phyloP scores from a whole-genome alignment of 2,113 vertebrate species.

The Onychorhynchus coronatus region DNA sequence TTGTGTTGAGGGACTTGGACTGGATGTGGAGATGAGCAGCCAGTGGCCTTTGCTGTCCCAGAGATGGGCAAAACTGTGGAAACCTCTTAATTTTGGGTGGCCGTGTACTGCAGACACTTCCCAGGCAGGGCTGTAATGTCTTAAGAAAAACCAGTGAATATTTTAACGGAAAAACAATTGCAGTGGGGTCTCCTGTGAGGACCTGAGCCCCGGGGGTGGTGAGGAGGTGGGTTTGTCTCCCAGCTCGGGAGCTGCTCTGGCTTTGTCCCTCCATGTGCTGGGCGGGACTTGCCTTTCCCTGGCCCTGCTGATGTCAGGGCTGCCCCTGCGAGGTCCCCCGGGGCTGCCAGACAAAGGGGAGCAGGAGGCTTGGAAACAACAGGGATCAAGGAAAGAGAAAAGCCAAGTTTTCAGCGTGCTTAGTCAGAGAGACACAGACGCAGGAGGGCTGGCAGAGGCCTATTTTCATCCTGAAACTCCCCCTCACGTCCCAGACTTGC shows the following conservation, averaged over 20 bases:
- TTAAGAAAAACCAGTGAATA: background rate
- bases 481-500: constrained; percentile 28
- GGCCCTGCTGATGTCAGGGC: background rate
- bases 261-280: background rate
- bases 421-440: background rate
- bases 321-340: background rate
- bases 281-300: background rate
- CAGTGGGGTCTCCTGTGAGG: background rate
- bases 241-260: background rate
- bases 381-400: background rate
- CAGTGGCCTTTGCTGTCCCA: background rate
- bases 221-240: background rate
- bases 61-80: background rate
- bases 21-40: background rate
- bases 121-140: background rate
- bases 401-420: background rate
- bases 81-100: background rate
- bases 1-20: background rate
- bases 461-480: constrained; percentile 53
- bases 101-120: fast-evolving
- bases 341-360: constrained; percentile 24
- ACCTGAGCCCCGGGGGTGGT: background rate
- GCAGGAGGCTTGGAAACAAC: background rate
- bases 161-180: background rate
- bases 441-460: constrained; percentile 27